Evolutionary conservation across 2,113 vertebrate genomes (phyloP).

Genomic region (Plotosus lineatus): DNA sequence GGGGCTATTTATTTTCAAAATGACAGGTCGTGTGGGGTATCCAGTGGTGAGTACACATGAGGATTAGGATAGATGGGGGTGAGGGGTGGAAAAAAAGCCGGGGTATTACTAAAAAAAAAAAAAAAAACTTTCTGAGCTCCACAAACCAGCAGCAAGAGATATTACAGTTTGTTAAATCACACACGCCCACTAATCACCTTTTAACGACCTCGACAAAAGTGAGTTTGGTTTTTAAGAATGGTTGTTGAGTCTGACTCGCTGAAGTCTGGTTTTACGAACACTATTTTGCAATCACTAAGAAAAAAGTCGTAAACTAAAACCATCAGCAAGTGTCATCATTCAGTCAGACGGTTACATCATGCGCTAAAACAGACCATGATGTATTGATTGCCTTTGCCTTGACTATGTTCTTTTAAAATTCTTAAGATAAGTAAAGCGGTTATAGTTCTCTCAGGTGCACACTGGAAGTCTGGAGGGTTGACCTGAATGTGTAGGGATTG

Average conservation of each 20-base stretch:
- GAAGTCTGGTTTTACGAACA: constrained; percentile 20
- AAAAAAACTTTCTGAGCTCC: not conserved
- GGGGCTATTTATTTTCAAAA: too few species aligned
- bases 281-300: constrained; percentile 23
- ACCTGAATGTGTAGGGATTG: not conserved
- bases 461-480: not conserved
- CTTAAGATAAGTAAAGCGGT: not conserved
- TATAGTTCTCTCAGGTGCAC: not conserved
- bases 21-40: too few species aligned
- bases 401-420: not conserved
- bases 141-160: not conserved
- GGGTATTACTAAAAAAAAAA: not conserved
- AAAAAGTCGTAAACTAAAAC: constrained; percentile 2
- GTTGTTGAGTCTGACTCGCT: not conserved
- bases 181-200: not conserved
- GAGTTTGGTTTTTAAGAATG: not conserved
- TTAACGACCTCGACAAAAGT: not conserved
- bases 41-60: too few species aligned
- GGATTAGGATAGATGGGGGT: not conserved
- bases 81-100: not conserved
- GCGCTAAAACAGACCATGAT: constrained; percentile 8
- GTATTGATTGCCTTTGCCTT: not conserved
- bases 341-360: constrained; percentile 18
- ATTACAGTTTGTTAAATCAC: not conserved
- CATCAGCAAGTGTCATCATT: constrained; percentile 26